Conservation (phyloP, 1,140 invertebrate genomes). For the Oscheius sp. region DNA sequence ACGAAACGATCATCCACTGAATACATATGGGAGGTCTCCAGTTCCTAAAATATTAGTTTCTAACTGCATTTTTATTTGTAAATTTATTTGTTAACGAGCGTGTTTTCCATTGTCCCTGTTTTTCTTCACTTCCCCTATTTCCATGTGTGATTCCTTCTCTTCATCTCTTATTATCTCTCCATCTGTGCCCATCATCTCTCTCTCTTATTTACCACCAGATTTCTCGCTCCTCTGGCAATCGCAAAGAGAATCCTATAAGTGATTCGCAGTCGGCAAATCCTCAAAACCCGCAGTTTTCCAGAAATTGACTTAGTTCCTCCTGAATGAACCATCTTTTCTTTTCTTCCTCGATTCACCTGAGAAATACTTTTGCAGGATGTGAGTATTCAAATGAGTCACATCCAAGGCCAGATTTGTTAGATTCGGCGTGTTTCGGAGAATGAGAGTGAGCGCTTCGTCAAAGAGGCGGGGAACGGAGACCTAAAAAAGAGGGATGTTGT, state of each 20-base stretch:
- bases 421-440: constrained; percentile 44
- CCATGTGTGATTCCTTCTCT: too few relatives aligned
- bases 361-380: constrained; percentile 44
- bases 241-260: constrained; percentile 56
- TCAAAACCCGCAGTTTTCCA: constrained; percentile 42
- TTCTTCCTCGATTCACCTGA: too few relatives aligned
- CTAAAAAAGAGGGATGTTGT: constrained; percentile 51
- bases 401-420: constrained; percentile 50
- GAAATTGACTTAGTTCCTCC: constrained; percentile 39
- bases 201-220: constrained; percentile 38
- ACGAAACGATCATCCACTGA: constrained; percentile 55
- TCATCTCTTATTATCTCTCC: too few relatives aligned
- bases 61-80: background rate
- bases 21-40: constrained; percentile 56
- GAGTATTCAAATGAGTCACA: constrained; percentile 48
- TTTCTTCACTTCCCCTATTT: too few relatives aligned
- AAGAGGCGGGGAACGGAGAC: constrained; percentile 44
- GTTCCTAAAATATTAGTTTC: constrained; percentile 26
- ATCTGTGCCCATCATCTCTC: too few relatives aligned
- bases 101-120: too few relatives aligned
- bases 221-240: constrained; percentile 52
- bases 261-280: constrained; percentile 51
- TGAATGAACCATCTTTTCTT: too few relatives aligned
- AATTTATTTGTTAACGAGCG: too few relatives aligned
- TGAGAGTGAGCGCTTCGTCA: constrained; percentile 46